Percentiles rank a stretch among this genome's conserved stretches.
phyloP scores from a whole-genome alignment of 1,140 invertebrate species.

The Cotesia chilonis region DNA sequence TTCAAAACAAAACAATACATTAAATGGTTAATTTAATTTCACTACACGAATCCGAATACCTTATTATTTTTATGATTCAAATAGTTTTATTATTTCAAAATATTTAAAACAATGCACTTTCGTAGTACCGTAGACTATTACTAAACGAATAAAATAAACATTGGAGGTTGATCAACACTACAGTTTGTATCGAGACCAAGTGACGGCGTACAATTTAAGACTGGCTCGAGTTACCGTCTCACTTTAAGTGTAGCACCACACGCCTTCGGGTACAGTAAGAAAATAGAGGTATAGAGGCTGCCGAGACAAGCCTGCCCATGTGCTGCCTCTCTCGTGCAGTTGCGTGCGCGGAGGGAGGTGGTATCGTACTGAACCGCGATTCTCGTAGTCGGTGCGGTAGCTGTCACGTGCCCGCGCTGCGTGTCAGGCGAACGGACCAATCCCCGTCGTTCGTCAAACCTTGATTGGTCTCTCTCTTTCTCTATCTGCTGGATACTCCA shows the following conservation, averaged over 20 bases:
- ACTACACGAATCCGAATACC: neutral
- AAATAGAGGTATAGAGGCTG: conserved; percentile 38
- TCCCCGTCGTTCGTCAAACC: conserved; percentile 69
- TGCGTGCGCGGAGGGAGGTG: conserved; percentile 65
- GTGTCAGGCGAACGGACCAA: conserved; percentile 63
- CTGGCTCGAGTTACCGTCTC: conserved; percentile 39
- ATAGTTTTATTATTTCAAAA: neutral
- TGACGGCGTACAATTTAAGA: conserved; percentile 35
- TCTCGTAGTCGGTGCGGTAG: conserved; percentile 60
- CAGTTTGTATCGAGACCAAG: conserved; percentile 37
- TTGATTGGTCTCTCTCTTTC: conserved; percentile 67
- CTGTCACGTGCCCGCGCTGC: conserved; percentile 65
- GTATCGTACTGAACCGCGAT: conserved; percentile 65
- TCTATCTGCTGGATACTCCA: conserved; percentile 27
- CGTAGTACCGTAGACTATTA: too few species aligned
- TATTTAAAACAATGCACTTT: conserved; percentile 7
- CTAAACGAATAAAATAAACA: too few species aligned
- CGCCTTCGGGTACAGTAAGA: conserved; percentile 38
- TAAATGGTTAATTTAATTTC: neutral
- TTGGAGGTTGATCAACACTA: conserved; percentile 29
- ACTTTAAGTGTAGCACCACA: conserved; percentile 41
- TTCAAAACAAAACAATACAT: conserved; percentile 1
- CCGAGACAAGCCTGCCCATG: conserved; percentile 31
- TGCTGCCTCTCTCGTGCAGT: conserved; percentile 35
- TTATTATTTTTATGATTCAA: neutral